Conservation (phyloP, 1,140 invertebrate species). For the Drosophila lacertosa region DNA sequence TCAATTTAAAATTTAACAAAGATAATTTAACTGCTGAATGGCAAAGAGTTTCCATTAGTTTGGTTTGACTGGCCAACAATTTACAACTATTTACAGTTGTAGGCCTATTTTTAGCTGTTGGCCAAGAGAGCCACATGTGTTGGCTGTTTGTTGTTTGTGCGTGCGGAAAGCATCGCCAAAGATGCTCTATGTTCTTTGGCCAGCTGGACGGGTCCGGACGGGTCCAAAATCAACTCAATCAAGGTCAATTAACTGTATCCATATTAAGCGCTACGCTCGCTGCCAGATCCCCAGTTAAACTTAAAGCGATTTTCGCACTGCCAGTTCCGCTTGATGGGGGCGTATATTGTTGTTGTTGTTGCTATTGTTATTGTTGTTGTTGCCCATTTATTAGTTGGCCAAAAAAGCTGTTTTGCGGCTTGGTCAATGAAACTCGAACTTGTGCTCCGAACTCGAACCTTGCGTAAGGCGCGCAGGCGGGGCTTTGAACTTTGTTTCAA, state of each 20-base stretch:
- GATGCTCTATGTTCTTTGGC: neutral
- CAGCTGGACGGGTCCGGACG: slow-evolving; percentile 8
- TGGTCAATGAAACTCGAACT: slow-evolving; percentile 72
- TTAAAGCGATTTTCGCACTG: slow-evolving; percentile 62
- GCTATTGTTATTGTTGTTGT: slow-evolving; percentile 10
- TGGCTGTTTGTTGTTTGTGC: too few relatives aligned
- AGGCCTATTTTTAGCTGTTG: too few relatives aligned
- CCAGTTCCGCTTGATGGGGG: slow-evolving; percentile 71
- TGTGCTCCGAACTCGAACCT: slow-evolving; percentile 29
- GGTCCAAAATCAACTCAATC: slow-evolving; percentile 74
- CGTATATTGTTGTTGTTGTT: slow-evolving; percentile 39
- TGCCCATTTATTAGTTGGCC: slow-evolving; percentile 60
- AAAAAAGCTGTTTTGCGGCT: slow-evolving; percentile 56
- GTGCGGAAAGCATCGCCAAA: neutral
- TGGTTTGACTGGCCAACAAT: too few relatives aligned
- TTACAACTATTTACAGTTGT: too few relatives aligned
- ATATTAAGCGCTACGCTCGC: slow-evolving; percentile 64
- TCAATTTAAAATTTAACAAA: too few relatives aligned
- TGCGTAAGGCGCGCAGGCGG: slow-evolving; percentile 35
- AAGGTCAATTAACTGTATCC: slow-evolving; percentile 84
- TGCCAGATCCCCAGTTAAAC: slow-evolving; percentile 34
- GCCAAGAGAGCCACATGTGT: too few relatives aligned
- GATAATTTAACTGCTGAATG: too few relatives aligned
- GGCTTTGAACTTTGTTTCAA: slow-evolving; percentile 63
- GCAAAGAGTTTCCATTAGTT: too few relatives aligned